These are phyloP conservation scores for Odontocolon sp. DNA, from an alignment of 2,888 invertebrate species.

Conservation along the genomic window DNA sequence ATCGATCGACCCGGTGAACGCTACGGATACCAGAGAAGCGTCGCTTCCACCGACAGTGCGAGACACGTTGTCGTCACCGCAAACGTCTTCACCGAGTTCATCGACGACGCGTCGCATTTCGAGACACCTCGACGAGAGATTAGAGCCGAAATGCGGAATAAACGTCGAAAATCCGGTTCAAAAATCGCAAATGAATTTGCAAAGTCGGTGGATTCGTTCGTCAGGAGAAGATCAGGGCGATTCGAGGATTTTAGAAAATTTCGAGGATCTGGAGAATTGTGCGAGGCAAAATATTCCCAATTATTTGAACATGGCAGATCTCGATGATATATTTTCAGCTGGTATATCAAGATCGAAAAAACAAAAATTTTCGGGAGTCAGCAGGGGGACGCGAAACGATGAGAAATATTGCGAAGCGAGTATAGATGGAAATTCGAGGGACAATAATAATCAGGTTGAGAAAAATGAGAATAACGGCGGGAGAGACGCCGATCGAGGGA, in stretches of 20 bases:
- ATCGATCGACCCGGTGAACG: conserved; percentile 27
- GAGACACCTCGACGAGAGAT: neutral
- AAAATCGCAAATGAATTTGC: neutral
- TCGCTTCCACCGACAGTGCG: neutral
- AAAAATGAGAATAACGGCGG: neutral
- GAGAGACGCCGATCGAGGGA: neutral
- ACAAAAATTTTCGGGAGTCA: neutral
- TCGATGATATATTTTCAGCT: conserved; percentile 74
- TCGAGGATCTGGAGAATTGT: neutral
- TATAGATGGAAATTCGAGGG: too few species aligned
- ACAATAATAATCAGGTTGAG: too few species aligned
- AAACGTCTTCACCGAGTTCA: neutral
- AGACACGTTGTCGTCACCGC: neutral
- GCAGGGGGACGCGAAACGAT: neutral
- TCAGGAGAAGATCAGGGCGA: too few species aligned
- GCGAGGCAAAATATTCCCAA: neutral
- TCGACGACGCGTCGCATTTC: neutral
- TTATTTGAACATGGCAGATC: conserved; percentile 59
- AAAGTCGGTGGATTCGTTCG: too few species aligned
- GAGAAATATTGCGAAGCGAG: too few species aligned
- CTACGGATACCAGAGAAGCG: neutral
- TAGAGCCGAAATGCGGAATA: neutral
- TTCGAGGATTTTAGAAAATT: too few species aligned
- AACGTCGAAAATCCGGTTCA: neutral
- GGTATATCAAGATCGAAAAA: conserved; percentile 50